Percentiles rank a stretch among this genome's conserved stretches.
phyloP scores from a whole-genome alignment of 2,797 vertebrate species.

The Triplophysa bombifrons region DNA sequence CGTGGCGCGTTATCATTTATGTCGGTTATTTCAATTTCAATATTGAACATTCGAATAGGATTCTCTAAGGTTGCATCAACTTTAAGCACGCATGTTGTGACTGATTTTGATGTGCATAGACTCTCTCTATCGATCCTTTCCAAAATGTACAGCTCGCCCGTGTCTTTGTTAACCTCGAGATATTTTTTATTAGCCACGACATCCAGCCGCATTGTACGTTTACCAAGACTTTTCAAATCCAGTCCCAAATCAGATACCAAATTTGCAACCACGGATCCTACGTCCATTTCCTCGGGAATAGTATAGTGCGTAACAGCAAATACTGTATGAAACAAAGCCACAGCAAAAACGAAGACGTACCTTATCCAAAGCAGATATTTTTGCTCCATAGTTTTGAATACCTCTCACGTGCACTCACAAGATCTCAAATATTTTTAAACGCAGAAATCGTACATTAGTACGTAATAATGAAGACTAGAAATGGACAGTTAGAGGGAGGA shows the following conservation, averaged over 20 bases:
- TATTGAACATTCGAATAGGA: constrained; percentile 60
- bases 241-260: constrained; percentile 61
- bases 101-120: constrained; percentile 44
- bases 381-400: constrained; percentile 3
- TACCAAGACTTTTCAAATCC: constrained; percentile 51
- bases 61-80: constrained; percentile 66
- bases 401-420: neutral
- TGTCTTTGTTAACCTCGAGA: constrained; percentile 65
- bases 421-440: neutral
- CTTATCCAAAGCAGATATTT: constrained; percentile 1
- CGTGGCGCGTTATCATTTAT: constrained; percentile 69
- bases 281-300: constrained; percentile 64
- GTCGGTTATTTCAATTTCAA: constrained; percentile 69
- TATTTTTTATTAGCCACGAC: constrained; percentile 61
- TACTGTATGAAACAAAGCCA: neutral
- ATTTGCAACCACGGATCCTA: constrained; percentile 60
- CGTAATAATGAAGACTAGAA: neutral
- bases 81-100: constrained; percentile 64
- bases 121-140: constrained; percentile 59
- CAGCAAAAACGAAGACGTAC: constrained; percentile 51
- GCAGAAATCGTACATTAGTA: neutral
- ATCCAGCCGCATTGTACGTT: constrained; percentile 60
- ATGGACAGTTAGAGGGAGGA: neutral
- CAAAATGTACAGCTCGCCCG: constrained; percentile 65
- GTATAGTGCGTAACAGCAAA: constrained; percentile 60